These are phyloP conservation scores for Neotoma lepida DNA, from an alignment of 2,113 vertebrate species.

Conservation along the genomic window DNA sequence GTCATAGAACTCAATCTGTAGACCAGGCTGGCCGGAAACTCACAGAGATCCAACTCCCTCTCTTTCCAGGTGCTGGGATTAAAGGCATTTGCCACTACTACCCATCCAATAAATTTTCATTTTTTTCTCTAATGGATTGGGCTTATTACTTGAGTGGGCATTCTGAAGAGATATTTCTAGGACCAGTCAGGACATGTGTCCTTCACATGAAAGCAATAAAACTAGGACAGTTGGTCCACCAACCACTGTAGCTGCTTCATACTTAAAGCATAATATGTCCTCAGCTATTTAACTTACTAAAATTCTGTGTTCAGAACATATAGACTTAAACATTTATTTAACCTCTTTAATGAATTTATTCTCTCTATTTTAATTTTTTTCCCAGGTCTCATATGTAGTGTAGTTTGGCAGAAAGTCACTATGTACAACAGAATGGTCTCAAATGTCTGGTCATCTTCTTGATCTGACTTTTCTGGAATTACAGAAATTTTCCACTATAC, in stretches of 20 bases:
- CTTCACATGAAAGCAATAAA: fast-evolving
- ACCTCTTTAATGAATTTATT: not conserved
- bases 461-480: not conserved
- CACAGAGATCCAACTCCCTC: too few relatives aligned
- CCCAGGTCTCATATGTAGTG: not conserved
- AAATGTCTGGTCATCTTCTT: too few relatives aligned
- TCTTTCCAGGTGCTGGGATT: too few relatives aligned
- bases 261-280: not conserved
- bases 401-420: not conserved
- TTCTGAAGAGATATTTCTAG: too few relatives aligned
- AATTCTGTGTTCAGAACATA: not conserved
- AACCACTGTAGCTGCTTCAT: fast-evolving
- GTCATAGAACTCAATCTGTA: too few relatives aligned
- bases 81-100: too few relatives aligned
- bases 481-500: not conserved
- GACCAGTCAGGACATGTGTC: too few relatives aligned
- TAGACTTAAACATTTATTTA: not conserved
- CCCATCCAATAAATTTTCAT: too few relatives aligned
- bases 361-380: not conserved
- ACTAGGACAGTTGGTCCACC: not conserved
- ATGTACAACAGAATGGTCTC: not conserved
- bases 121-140: too few relatives aligned
- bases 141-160: too few relatives aligned
- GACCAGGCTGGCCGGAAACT: too few relatives aligned
- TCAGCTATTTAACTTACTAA: not conserved